Percentiles rank a stretch among this genome's conserved stretches.
phyloP scores from a whole-genome alignment of 2,888 invertebrate species.

The Aradus depressus region DNA sequence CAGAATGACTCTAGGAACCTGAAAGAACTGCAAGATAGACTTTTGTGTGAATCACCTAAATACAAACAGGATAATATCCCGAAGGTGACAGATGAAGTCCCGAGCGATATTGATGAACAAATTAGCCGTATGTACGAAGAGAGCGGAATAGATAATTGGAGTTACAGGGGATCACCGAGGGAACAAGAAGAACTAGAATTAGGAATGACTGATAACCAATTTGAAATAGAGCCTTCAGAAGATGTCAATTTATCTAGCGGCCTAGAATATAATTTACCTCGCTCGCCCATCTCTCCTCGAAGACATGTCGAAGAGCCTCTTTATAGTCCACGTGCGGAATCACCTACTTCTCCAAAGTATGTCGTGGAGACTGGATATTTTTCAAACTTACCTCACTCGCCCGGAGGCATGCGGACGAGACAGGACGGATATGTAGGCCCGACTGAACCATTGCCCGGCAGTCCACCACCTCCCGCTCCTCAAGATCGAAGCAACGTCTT shows the following conservation, averaged over 20 bases:
- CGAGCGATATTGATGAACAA: conserved; percentile 56
- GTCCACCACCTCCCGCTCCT: conserved; percentile 71
- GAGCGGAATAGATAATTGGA: conserved; percentile 53
- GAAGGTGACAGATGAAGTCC: conserved; percentile 41
- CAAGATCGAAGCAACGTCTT: conserved; percentile 40
- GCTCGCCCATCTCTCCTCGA: conserved; percentile 9
- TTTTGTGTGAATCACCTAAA: conserved; percentile 37
- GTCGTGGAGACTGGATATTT: conserved; percentile 4
- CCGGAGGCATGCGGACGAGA: conserved; percentile 43
- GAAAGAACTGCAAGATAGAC: conserved; percentile 59
- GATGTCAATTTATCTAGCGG: conserved; percentile 17
- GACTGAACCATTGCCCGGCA: conserved; percentile 47
- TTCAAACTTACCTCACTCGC: conserved; percentile 9
- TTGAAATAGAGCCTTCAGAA: conserved; percentile 11
- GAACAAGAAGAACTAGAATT: conserved; percentile 20
- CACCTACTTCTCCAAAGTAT: conserved; percentile 7
- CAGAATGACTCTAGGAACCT: conserved; percentile 68
- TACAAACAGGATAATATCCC: conserved; percentile 23
- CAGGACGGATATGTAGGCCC: conserved; percentile 46
- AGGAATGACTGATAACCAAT: conserved; percentile 12
- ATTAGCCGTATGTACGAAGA: conserved; percentile 56
- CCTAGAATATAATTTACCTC: conserved; percentile 12
- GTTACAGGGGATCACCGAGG: conserved; percentile 30
- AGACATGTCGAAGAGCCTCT: conserved; percentile 9
- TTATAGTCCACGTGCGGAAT: conserved; percentile 6